Evolutionary conservation across 2,888 invertebrate genomes (phyloP).

Genomic region (Petrolisthes cinctipes): DNA sequence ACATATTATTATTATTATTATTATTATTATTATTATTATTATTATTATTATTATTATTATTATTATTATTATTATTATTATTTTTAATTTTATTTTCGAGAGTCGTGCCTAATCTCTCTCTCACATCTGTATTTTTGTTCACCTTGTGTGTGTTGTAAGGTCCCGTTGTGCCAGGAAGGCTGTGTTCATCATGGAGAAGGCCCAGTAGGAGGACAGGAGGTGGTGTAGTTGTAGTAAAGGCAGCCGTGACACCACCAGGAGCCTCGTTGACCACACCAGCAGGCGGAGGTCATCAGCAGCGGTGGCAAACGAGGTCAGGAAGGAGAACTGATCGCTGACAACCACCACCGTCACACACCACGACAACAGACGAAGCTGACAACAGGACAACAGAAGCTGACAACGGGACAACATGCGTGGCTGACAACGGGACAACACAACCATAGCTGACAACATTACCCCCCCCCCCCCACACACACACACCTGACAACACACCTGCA

Average conservation of each 20-base stretch:
- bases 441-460: too few relatives aligned
- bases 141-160: not conserved
- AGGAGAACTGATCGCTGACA: not conserved
- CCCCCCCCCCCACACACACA: too few relatives aligned
- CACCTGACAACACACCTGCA: too few relatives aligned
- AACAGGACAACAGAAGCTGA: not conserved
- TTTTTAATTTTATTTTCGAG: too few relatives aligned
- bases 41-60: too few relatives aligned
- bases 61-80: too few relatives aligned
- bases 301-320: not conserved
- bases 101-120: not conserved
- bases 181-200: not conserved
- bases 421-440: not conserved
- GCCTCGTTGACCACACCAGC: not conserved
- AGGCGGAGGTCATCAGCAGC: not conserved
- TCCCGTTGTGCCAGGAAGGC: not conserved
- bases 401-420: not conserved
- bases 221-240: not conserved
- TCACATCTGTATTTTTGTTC: not conserved
- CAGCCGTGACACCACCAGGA: not conserved
- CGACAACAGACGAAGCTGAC: not conserved
- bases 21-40: too few relatives aligned
- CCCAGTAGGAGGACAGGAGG: not conserved
- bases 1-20: too few relatives aligned
- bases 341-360: slow-evolving; percentile 21